A percentile compares a stretch with the other conserved stretches of the same genome.
phyloP scores from a whole-genome alignment of 2,888 invertebrate species.

The Phlogophora meticulosa region DNA sequence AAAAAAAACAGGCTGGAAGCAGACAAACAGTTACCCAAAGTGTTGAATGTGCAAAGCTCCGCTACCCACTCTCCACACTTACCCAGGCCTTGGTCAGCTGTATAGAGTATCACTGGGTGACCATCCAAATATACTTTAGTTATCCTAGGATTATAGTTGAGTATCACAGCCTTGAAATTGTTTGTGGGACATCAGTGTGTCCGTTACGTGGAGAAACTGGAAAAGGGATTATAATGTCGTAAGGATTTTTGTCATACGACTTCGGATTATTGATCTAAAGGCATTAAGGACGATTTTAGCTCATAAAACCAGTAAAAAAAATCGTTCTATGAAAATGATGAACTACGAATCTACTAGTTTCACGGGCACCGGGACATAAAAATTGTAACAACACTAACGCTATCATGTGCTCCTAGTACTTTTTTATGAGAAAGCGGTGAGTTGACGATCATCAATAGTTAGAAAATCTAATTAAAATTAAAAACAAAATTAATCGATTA shows the following conservation, averaged over 20 bases:
- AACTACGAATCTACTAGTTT: too few species aligned
- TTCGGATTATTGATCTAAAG: neutral
- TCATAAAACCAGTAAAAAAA: neutral
- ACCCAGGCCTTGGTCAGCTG: slow-evolving; percentile 12
- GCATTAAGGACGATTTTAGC: neutral
- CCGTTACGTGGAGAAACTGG: slow-evolving; percentile 34
- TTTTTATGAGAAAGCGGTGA: neutral
- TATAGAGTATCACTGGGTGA: slow-evolving; percentile 4
- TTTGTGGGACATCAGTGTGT: slow-evolving; percentile 29
- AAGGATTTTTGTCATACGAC: neutral
- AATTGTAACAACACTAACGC: neutral
- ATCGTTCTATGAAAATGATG: too few species aligned
- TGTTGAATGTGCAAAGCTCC: neutral
- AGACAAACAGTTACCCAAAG: neutral
- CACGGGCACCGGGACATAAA: neutral
- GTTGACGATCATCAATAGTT: too few species aligned
- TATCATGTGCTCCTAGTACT: slow-evolving; percentile 19
- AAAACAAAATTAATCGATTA: too few species aligned
- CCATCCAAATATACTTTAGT: slow-evolving; percentile 6
- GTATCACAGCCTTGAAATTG: slow-evolving; percentile 51
- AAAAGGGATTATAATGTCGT: slow-evolving; percentile 5
- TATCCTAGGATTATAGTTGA: neutral
- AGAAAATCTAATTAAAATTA: too few species aligned
- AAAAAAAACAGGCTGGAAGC: neutral
- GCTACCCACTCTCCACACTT: slow-evolving; percentile 33